Evolutionary conservation across 2,888 invertebrate genomes (phyloP), one percentile per base, ranked within the genome.

Genomic region (Tanypteryx hageni): DNA sequence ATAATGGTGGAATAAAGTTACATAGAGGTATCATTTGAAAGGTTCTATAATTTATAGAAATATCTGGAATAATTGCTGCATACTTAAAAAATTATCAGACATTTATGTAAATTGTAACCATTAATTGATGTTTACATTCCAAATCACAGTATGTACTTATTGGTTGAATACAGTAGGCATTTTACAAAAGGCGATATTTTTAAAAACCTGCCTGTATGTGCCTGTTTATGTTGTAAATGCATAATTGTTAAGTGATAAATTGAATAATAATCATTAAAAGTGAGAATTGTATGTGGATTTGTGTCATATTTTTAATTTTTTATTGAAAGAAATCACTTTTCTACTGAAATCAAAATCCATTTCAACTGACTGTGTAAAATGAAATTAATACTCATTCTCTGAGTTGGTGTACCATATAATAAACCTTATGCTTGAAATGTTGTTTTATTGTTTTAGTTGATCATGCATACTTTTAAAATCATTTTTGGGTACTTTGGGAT

Each of bases 121-220:
- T 44, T 44, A 44, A 44, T 44, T 44, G 44, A 5, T 27, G 14
- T 27, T 76, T 76, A 27, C 27, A 76, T 76, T 76, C 76, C 76
- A 76, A 76, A 13, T 13, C 22, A 13, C 76, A 10, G 76, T 76
- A 27, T 22, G 22, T 18, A 76, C 27, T 76, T 76, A 76, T 76
- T 76, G 22, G 22, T 76, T 22, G 0, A 76, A 76, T 76, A 7
- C 10, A 13, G 76, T 76, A 27, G 27, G 27, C 13, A 27, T 68
- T 44, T 18, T 22, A 68, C 13, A 9, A 13, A 76, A 76, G 76
- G 27, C 27, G 76, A 76, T 76, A 76, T 76, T 76, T 76, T 76
- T 76, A 22, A 76, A 22, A 76, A 44, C 44, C 76, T 76, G n/a
- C n/a, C 76, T 76, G 76, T 76, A 76, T 76, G 76, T 76, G 76